phyloP scores from a whole-genome alignment of 2,888 invertebrate genomes.

The Cephus pulcher region DNA sequence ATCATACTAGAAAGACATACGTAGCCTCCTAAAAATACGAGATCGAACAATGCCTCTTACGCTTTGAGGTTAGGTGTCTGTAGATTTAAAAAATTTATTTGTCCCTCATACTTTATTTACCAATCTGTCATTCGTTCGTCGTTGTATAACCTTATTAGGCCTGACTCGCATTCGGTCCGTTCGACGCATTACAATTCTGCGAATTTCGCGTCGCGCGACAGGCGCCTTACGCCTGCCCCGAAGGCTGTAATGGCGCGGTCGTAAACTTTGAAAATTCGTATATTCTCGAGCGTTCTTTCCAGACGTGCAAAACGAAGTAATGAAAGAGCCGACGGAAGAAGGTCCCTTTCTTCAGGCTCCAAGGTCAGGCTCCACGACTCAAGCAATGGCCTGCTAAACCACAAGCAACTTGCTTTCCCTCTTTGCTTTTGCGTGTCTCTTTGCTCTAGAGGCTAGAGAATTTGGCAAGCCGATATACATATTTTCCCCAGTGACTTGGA shows the following conservation, averaged over 20 bases:
- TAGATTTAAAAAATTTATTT: background rate
- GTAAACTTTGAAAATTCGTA: background rate
- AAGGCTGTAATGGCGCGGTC: background rate
- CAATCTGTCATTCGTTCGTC: background rate
- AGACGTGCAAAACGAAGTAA: background rate
- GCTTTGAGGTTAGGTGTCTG: background rate
- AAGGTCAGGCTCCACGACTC: background rate
- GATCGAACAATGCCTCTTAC: background rate
- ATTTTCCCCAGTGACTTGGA: background rate
- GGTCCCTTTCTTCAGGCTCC: background rate
- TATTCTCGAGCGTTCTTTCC: background rate
- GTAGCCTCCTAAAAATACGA: background rate
- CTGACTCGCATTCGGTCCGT: background rate
- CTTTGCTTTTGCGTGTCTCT: background rate
- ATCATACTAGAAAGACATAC: background rate
- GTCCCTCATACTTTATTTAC: background rate
- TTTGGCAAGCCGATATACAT: background rate
- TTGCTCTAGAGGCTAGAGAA: background rate
- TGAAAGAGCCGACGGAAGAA: background rate
- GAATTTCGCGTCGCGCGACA: background rate
- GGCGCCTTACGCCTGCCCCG: background rate
- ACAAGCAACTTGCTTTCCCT: background rate
- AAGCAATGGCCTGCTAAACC: background rate
- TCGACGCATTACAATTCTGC: background rate
- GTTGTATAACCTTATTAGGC: background rate